Evolutionary conservation across 2,797 vertebrate species (phyloP), one percentile per base, ranked within the genome.

Genomic region (Ceryle rudis): DNA sequence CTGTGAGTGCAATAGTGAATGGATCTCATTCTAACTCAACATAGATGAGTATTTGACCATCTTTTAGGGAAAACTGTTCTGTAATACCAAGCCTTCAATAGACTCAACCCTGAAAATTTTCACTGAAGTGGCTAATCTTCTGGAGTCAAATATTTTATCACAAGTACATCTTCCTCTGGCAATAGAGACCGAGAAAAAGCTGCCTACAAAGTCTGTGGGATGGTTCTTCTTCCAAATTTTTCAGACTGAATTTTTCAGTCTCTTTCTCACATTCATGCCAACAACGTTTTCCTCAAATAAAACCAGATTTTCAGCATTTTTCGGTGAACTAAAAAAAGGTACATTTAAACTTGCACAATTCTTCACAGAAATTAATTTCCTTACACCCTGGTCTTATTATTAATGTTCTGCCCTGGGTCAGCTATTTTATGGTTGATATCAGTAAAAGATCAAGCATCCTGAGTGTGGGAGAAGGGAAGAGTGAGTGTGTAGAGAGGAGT

Each of bases 381-480:
- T 87, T 64, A 26, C 18, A 82, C 80, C 28, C 26, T 81, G 25
- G 42, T 90, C 39, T 70, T 2, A 9, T 79, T 39, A 78, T 89
- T 92, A 66, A 65, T 62, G 11, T 55, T 89, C 61, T 82, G 46
- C 46, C 41, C 41, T 58, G 28, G 94, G 94, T 90, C 88, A 82
- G 67, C 55, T 70, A 89, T 95, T 94, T 91, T 75, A 94, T 93
- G 79, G 72, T 4, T 51, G 47, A 88, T 93, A 91, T 81, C 69
- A 95, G 58, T 81, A 73, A 93, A 96, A 96, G 87, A 80, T 89
- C 87, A 90, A 67, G 37, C 55, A 95, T 95, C 90, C 91, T 96
- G 94, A 29, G 22, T 94, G 91, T 95, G 82, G 96, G 96, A 96
- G 73, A 81, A 93, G 58, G 89, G 42, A 94, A 93, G 81, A 83